Percentiles rank a stretch among this genome's conserved stretches.
Evolutionary conservation across 2,113 vertebrate species (phyloP).

Genomic region (Scolopax mira): DNA sequence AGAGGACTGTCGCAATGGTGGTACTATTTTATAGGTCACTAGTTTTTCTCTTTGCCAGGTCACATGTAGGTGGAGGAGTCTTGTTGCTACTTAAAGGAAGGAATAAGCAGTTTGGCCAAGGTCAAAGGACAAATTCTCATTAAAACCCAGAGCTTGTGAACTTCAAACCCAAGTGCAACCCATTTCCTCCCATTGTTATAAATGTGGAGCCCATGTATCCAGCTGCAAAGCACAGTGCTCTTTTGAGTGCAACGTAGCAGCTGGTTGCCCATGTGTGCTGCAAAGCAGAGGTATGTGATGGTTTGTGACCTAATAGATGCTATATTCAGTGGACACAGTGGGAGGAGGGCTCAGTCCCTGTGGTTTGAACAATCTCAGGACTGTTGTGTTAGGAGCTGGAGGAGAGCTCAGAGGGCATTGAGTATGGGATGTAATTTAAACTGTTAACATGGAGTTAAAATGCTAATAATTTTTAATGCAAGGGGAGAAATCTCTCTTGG

Average conservation of each 20-base stretch:
- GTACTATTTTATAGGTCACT: not conserved
- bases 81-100: not conserved
- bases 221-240: not conserved
- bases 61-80: not conserved
- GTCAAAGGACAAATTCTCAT: not conserved
- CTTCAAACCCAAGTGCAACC: not conserved
- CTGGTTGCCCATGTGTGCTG: not conserved
- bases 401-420: not conserved
- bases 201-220: not conserved
- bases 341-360: not conserved
- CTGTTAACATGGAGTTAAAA: not conserved
- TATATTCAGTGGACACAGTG: accelerated
- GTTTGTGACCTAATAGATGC: not conserved
- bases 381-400: not conserved
- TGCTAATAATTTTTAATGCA: not conserved
- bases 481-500: not conserved
- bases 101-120: not conserved
- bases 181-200: not conserved
- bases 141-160: not conserved
- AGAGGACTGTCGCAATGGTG: not conserved
- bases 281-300: not conserved
- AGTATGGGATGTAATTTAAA: not conserved
- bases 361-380: not conserved
- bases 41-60: not conserved
- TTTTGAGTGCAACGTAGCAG: not conserved